These are phyloP conservation scores for Drosophila cognata DNA, from an alignment of 2,888 invertebrate genomes.

Conservation along the genomic window DNA sequence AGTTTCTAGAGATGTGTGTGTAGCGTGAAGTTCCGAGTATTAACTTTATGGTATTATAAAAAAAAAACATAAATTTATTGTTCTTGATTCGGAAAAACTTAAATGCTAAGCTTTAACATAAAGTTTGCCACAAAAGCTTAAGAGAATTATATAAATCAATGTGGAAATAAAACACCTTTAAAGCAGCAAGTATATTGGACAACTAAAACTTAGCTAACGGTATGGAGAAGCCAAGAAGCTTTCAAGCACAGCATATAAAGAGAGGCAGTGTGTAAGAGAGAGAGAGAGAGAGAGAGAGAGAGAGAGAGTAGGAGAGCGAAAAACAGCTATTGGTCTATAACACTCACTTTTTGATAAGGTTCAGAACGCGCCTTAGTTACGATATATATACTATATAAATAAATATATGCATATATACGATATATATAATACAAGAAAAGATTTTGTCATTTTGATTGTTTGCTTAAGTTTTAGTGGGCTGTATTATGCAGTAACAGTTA, in stretches of 20 bases:
- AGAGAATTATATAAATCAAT: slow-evolving; percentile 42
- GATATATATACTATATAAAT: slow-evolving; percentile 26
- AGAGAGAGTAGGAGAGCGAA: slow-evolving; percentile 33
- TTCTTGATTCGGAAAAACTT: slow-evolving; percentile 29
- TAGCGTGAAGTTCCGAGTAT: slow-evolving; percentile 10
- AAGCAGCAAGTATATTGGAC: slow-evolving; percentile 77
- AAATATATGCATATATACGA: slow-evolving; percentile 26
- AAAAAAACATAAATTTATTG: slow-evolving; percentile 18
- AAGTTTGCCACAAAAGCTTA: slow-evolving; percentile 60
- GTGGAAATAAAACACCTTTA: slow-evolving; percentile 65
- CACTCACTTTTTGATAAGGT: slow-evolving; percentile 58
- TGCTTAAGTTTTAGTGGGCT: slow-evolving; percentile 80
- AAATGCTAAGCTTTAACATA: slow-evolving; percentile 61
- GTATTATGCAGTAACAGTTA: slow-evolving; percentile 84
- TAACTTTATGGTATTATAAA: slow-evolving; percentile 14
- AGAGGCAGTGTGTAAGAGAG: slow-evolving; percentile 2
- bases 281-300: slow-evolving; percentile 13
- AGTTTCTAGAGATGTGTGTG: slow-evolving; percentile 13
- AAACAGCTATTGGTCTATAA: slow-evolving; percentile 41
- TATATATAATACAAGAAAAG: slow-evolving; percentile 36
- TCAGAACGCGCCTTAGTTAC: slow-evolving; percentile 56
- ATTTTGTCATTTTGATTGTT: slow-evolving; percentile 60
- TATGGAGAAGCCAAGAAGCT: slow-evolving; percentile 64
- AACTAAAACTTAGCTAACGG: slow-evolving; percentile 51
- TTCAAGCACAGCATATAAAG: slow-evolving; percentile 49